A percentile compares a stretch with the other conserved stretches of the same genome.
These are phyloP conservation scores for Gadopsis bispinosus DNA, from an alignment of 2,797 vertebrate genomes.

Conservation along the genomic window DNA sequence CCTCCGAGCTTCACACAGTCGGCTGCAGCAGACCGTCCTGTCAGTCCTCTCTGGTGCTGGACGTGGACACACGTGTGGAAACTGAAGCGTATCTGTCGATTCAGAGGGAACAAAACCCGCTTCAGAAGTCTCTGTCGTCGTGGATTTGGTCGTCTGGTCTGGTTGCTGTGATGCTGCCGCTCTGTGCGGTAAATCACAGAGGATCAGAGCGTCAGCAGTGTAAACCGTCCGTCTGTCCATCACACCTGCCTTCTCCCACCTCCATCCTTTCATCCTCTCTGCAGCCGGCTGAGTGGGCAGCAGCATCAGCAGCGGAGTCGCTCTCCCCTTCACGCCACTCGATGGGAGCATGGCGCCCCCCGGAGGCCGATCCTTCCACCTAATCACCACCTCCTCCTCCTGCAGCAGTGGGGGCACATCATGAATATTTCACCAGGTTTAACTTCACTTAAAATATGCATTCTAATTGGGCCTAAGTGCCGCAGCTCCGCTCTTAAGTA, in stretches of 20 bases:
- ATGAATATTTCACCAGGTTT: slow-evolving; percentile 82
- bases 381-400: slow-evolving; percentile 6
- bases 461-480: slow-evolving; percentile 83
- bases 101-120: slow-evolving; percentile 17
- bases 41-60: neutral
- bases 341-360: slow-evolving; percentile 74
- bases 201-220: slow-evolving; percentile 19
- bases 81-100: slow-evolving; percentile 12
- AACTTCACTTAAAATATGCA: slow-evolving; percentile 83
- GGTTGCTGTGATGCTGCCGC: neutral
- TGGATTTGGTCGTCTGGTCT: neutral
- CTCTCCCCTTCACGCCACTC: slow-evolving; percentile 24
- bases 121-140: neutral
- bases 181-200: slow-evolving; percentile 26
- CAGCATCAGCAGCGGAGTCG: neutral
- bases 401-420: slow-evolving; percentile 63
- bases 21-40: neutral
- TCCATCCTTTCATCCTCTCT: slow-evolving; percentile 21
- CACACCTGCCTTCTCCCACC: slow-evolving; percentile 40
- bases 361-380: slow-evolving; percentile 53
- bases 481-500: slow-evolving; percentile 69
- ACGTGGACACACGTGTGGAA: neutral
- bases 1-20: neutral
- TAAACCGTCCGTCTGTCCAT: slow-evolving; percentile 29
- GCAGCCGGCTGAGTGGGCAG: slow-evolving; percentile 34